These are phyloP conservation scores for Festucalex cinctus DNA, from an alignment of 2,113 vertebrate species.

Conservation along the genomic window DNA sequence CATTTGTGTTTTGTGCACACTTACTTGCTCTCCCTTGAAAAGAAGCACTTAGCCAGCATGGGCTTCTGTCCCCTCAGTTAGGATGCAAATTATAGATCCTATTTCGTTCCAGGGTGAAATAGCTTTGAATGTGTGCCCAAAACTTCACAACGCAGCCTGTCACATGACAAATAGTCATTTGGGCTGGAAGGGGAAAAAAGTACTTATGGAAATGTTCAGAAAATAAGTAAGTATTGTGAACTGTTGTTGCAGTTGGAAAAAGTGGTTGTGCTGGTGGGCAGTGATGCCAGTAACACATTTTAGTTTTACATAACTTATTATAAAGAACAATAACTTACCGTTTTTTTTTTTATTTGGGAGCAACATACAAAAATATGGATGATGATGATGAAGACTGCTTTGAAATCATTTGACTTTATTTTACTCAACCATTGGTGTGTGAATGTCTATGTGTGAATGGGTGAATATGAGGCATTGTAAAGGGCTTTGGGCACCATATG, in stretches of 20 bases:
- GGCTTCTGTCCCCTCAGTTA: slow-evolving; percentile 49
- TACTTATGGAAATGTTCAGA: not conserved
- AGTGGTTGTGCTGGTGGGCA: not conserved
- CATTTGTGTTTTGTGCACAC: slow-evolving; percentile 5
- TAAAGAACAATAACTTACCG: too few species aligned
- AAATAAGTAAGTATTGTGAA: not conserved
- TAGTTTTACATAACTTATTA: too few species aligned
- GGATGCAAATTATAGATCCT: slow-evolving; percentile 68
- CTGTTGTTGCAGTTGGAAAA: slow-evolving; percentile 3
- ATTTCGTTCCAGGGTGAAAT: slow-evolving; percentile 51
- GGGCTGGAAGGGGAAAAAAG: slow-evolving; percentile 2
- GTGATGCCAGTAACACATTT: too few species aligned
- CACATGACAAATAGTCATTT: slow-evolving; percentile 25
- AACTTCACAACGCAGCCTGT: slow-evolving; percentile 28
- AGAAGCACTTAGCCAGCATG: slow-evolving; percentile 33
- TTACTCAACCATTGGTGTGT: too few species aligned
- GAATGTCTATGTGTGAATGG: too few species aligned
- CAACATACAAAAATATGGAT: too few species aligned
- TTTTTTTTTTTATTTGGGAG: too few species aligned
- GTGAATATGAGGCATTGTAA: too few species aligned
- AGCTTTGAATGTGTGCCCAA: slow-evolving; percentile 44
- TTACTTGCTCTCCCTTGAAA: slow-evolving; percentile 33
- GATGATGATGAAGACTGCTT: too few species aligned
- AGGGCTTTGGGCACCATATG: too few species aligned
- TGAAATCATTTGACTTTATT: too few species aligned